phyloP scores from a whole-genome alignment of 2,113 vertebrate species.

The Pycnonotus jocosus region DNA sequence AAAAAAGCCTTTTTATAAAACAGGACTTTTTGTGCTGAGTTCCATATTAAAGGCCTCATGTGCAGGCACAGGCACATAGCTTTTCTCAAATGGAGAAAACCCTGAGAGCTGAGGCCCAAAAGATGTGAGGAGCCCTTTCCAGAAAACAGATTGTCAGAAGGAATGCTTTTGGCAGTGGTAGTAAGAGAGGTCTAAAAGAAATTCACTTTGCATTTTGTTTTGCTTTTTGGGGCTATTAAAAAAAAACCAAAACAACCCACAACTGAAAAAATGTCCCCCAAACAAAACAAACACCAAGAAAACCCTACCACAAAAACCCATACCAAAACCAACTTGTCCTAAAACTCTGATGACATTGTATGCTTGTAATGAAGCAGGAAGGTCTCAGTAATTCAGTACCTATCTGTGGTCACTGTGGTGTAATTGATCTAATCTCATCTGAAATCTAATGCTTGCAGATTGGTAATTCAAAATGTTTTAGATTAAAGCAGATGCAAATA shows the following conservation, averaged over 20 bases:
- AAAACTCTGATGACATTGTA: background rate
- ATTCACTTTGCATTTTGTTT: background rate
- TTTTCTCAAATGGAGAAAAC: background rate
- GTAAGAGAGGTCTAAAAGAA: background rate
- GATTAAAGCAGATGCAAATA: background rate
- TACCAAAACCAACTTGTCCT: background rate
- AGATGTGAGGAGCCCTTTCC: background rate
- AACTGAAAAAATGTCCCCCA: too few relatives aligned
- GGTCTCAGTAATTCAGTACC: background rate
- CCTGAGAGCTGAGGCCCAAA: background rate
- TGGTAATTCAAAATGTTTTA: background rate
- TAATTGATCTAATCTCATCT: background rate
- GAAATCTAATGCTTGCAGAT: background rate
- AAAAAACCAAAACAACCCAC: background rate
- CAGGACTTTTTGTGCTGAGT: background rate
- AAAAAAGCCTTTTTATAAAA: background rate
- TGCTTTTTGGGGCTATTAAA: background rate
- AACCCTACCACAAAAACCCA: background rate
- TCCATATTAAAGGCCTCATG: background rate
- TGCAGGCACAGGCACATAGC: background rate
- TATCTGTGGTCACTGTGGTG: background rate
- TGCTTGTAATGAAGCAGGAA: background rate
- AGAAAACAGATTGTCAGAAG: background rate
- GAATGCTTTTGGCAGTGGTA: background rate
- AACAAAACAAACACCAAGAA: background rate